Percentiles rank a stretch among this genome's conserved stretches.
These are phyloP conservation scores for Trichosurus vulpecula DNA, from an alignment of 2,797 vertebrate genomes.

Conservation along the genomic window DNA sequence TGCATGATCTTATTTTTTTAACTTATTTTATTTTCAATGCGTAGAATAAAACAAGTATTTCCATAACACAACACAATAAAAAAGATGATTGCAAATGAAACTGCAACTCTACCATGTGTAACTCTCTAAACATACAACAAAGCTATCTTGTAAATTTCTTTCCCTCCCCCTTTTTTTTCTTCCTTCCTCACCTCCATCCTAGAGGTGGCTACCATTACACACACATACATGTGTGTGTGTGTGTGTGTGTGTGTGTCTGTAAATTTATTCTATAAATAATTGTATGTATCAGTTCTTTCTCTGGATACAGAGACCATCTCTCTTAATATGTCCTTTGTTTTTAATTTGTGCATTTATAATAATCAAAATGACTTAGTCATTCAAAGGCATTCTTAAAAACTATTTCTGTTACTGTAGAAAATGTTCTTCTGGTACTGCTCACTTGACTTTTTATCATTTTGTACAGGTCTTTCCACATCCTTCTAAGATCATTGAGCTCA, in stretches of 20 bases:
- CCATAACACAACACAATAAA: background rate
- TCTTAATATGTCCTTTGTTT: no score
- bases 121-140: background rate
- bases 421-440: background rate
- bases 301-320: no score
- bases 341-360: no score
- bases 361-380: background rate
- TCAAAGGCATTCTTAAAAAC: background rate
- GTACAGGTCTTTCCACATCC: background rate
- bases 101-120: background rate
- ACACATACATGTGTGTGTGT: no score
- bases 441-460: background rate
- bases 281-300: no score
- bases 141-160: background rate
- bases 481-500: background rate
- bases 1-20: background rate
- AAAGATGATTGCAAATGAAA: background rate
- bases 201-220: background rate
- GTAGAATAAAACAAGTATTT: background rate
- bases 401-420: background rate
- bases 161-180: background rate
- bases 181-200: background rate
- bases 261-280: no score
- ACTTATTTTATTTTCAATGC: background rate
- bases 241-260: no score